Conservation (phyloP, 2,113 vertebrate species). For the Coptodon bakossiorum region DNA sequence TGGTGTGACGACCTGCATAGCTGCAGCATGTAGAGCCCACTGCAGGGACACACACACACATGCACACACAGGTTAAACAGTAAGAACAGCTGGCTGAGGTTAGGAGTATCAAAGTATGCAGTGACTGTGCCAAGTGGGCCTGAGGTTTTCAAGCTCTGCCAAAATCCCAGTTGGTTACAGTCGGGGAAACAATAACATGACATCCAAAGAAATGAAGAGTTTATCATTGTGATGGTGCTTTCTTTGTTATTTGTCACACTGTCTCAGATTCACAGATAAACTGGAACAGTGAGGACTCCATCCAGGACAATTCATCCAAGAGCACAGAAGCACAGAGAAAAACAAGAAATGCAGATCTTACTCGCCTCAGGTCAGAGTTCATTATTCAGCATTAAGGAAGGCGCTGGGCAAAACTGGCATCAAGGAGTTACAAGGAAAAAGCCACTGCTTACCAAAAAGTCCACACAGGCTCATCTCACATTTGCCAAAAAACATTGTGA, state of each 20-base stretch:
- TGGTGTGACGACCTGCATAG: constrained; percentile 93
- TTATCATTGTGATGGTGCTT: neutral
- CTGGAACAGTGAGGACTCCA: neutral
- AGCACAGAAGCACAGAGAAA: neutral
- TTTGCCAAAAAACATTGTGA: neutral
- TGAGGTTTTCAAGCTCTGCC: neutral
- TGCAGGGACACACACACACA: constrained; percentile 51
- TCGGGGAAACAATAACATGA: neutral
- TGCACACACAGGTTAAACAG: neutral
- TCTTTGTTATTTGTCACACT: neutral
- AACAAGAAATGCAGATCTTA: neutral
- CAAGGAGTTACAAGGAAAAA: neutral
- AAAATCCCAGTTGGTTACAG: neutral
- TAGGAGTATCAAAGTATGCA: neutral
- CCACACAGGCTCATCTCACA: neutral
- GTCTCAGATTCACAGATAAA: neutral
- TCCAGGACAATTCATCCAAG: neutral
- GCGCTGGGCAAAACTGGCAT: neutral
- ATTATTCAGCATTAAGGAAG: neutral
- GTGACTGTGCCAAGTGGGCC: neutral
- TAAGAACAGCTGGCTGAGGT: neutral
- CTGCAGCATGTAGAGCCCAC: constrained; percentile 96
- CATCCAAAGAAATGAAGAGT: neutral
- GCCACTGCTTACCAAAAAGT: neutral
- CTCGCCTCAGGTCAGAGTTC: neutral